Evolutionary conservation across 2,797 vertebrate species (phyloP).

Genomic region (Spheniscus humboldti): DNA sequence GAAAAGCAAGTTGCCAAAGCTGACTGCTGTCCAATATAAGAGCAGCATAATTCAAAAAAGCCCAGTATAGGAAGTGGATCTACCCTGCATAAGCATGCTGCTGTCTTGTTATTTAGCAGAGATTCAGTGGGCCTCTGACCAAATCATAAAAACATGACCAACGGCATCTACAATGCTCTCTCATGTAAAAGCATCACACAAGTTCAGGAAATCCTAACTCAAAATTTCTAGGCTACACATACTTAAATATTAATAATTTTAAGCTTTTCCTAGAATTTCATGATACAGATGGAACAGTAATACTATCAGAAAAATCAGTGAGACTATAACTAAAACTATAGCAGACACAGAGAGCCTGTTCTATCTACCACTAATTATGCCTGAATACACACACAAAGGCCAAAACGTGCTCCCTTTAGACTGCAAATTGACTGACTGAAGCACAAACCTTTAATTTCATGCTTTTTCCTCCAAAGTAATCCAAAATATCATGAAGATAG

Average conservation of each 20-base stretch:
- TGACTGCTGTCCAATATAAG: neutral
- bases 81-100: neutral
- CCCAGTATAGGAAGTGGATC: neutral
- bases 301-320: neutral
- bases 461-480: neutral
- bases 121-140: rapidly evolving
- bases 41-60: neutral
- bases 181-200: neutral
- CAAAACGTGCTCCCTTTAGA: neutral
- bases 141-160: neutral
- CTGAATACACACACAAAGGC: neutral
- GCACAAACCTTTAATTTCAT: neutral
- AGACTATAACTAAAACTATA: neutral
- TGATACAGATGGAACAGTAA: neutral
- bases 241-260: neutral
- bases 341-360: neutral
- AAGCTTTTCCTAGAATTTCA: neutral
- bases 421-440: neutral
- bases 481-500: neutral
- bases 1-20: neutral
- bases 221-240: neutral
- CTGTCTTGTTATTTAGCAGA: neutral
- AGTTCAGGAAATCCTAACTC: neutral
- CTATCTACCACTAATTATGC: neutral
- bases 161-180: neutral